These are phyloP conservation scores for Chelmon rostratus DNA, from an alignment of 2,797 vertebrate genomes.

Conservation along the genomic window DNA sequence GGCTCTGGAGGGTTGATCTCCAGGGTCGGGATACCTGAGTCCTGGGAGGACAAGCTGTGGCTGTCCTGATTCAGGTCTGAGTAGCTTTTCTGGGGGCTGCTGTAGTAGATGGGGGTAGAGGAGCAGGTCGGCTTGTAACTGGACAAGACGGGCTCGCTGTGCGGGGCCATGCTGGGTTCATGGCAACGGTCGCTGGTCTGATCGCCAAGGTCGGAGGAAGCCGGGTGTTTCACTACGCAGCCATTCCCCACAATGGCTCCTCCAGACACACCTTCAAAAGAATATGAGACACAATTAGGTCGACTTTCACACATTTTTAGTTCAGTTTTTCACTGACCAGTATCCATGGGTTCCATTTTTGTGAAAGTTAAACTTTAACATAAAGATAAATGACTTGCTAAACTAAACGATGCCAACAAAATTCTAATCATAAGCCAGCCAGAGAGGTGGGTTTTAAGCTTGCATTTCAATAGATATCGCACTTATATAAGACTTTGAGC, in stretches of 20 bases:
- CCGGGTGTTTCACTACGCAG: conserved; percentile 37
- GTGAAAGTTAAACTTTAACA: no score
- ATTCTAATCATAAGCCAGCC: neutral
- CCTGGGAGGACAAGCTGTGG: conserved; percentile 89
- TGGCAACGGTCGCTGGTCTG: conserved; percentile 66
- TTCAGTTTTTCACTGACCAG: no score
- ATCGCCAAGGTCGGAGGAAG: conserved; percentile 44
- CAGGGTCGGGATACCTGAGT: conserved; percentile 94
- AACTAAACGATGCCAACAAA: neutral
- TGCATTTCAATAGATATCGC: neutral
- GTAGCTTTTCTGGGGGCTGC: conserved; percentile 64
- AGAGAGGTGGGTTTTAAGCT: neutral
- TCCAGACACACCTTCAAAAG: conserved; percentile 60
- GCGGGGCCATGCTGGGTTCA: conserved; percentile 36
- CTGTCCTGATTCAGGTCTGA: conserved; percentile 81
- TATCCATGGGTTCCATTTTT: no score
- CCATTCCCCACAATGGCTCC: conserved; percentile 74
- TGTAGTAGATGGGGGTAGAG: conserved; percentile 60
- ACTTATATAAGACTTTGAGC: neutral
- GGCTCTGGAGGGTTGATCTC: conserved; percentile 92
- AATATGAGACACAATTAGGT: neutral
- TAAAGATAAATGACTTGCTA: no score
- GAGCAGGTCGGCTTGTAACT: conserved; percentile 69
- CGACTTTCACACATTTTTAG: neutral
- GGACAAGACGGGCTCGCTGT: conserved; percentile 50